These are phyloP conservation scores for Daubentonia madagascariensis DNA, from an alignment of 2,113 vertebrate genomes.

Conservation along the genomic window DNA sequence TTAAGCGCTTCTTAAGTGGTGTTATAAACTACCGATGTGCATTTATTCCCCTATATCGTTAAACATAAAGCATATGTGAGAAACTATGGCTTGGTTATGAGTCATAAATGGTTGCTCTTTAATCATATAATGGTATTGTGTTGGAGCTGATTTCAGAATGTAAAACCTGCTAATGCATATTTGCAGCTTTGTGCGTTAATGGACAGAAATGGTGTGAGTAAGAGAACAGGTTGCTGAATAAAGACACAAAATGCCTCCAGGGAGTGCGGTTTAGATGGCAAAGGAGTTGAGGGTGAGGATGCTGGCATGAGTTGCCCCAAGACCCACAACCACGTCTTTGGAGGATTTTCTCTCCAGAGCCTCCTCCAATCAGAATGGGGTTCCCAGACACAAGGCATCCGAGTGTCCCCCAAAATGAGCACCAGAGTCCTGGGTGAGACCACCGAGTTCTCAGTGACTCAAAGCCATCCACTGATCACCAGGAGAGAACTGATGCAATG, in stretches of 20 bases:
- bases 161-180: background rate
- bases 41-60: constrained; percentile 19
- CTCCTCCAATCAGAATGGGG: background rate
- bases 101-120: constrained; percentile 34
- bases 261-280: background rate
- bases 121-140: background rate
- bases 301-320: too few species aligned
- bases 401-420: background rate
- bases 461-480: background rate
- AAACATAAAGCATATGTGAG: constrained; percentile 1
- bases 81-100: constrained; percentile 21
- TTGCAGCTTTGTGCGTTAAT: background rate
- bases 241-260: background rate
- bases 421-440: background rate
- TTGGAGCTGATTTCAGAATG: background rate
- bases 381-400: background rate
- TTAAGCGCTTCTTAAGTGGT: background rate
- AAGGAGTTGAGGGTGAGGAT: background rate
- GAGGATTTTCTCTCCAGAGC: background rate
- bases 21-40: background rate
- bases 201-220: background rate
- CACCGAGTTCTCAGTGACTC: background rate
- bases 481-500: fast-evolving
- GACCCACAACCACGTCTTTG: fast-evolving
- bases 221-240: background rate